These are phyloP conservation scores for Pampusana beccarii DNA, from an alignment of 2,113 vertebrate species.

Conservation along the genomic window DNA sequence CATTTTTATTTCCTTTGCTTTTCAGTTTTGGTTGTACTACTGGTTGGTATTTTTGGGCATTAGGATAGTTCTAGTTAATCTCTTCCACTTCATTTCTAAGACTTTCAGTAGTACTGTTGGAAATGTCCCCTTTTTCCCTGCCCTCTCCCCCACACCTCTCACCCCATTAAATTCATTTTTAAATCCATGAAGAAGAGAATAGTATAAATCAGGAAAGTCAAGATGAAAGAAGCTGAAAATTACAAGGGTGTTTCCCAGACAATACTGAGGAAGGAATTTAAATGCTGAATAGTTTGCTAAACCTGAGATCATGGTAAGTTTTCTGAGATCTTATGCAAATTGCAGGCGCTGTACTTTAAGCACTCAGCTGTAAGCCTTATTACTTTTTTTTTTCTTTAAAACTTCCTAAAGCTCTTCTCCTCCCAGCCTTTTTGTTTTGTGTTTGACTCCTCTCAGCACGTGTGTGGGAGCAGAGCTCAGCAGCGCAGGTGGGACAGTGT, in stretches of 20 bases:
- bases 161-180: not conserved
- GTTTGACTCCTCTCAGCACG: conserved; percentile 28
- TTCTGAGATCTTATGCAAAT: not conserved
- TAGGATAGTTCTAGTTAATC: not conserved
- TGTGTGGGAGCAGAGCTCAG: not conserved
- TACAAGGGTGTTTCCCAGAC: not conserved
- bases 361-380: not conserved
- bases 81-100: not conserved
- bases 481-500: not conserved
- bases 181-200: not conserved
- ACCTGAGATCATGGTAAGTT: not conserved
- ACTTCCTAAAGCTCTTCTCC: not conserved
- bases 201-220: not conserved
- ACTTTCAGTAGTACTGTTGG: not conserved
- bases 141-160: not conserved
- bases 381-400: not conserved
- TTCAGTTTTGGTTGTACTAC: not conserved
- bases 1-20: not conserved
- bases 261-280: not conserved
- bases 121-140: not conserved
- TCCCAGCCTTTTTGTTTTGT: conserved; percentile 10
- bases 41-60: not conserved
- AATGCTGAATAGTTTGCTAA: not conserved
- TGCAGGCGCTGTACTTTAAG: not conserved
- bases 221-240: conserved; percentile 2